Evolutionary conservation across 2,888 invertebrate species (phyloP).

Genomic region (Barypeithes pellucidus): DNA sequence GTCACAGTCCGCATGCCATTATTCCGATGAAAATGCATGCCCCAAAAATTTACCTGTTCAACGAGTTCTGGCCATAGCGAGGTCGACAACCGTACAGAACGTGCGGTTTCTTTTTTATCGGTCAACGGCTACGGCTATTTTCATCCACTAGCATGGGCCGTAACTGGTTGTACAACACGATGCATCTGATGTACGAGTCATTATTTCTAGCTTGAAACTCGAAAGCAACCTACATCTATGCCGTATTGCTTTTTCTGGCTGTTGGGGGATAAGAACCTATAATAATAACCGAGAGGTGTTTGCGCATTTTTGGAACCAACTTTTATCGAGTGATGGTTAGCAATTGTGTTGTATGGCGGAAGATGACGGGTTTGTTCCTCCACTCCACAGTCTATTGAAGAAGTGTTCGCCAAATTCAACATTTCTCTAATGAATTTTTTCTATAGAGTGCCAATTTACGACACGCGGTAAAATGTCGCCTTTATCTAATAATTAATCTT

Average conservation of each 20-base stretch:
- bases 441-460: no score
- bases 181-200: neutral
- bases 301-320: no score
- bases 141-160: conserved; percentile 19
- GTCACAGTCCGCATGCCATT: neutral
- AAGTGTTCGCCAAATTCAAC: no score
- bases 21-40: conserved; percentile 18
- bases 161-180: conserved; percentile 17
- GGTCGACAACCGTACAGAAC: conserved; percentile 30
- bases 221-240: conserved; percentile 15
- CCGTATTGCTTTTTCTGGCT: neutral
- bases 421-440: no score
- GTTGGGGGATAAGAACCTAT: no score
- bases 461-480: neutral
- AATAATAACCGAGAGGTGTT: no score
- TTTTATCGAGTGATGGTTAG: no score
- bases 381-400: no score
- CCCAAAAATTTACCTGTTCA: conserved; percentile 32
- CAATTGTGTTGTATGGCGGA: no score
- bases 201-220: conserved; percentile 17
- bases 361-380: no score
- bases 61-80: conserved; percentile 30
- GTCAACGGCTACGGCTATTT: conserved; percentile 30
- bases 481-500: neutral
- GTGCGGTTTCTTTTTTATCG: conserved; percentile 27